Evolutionary conservation across 2,888 invertebrate species (phyloP).

Genomic region (Baronia brevicornis): DNA sequence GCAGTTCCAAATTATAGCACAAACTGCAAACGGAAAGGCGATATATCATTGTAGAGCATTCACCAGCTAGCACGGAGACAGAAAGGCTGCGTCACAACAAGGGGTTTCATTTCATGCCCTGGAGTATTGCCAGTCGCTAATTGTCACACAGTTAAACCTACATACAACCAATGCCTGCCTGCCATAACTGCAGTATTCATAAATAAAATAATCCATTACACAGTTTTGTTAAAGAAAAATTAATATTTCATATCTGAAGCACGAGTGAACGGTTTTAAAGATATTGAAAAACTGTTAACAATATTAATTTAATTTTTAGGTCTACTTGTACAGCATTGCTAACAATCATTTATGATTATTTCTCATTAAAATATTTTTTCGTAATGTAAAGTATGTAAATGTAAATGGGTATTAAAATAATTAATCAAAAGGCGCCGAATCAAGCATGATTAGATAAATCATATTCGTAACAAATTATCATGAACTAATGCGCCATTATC

Average conservation of each 20-base stretch:
- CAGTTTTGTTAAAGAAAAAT: slow-evolving; percentile 10
- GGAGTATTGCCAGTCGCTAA: slow-evolving; percentile 59
- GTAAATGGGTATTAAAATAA: no score
- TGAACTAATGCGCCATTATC: no score
- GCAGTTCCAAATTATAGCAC: slow-evolving; percentile 8
- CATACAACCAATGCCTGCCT: slow-evolving; percentile 39
- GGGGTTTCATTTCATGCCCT: slow-evolving; percentile 33
- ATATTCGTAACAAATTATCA: no score
- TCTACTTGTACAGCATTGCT: no score
- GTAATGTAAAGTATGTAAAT: no score
- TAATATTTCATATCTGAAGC: slow-evolving; percentile 12
- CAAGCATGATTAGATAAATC: no score
- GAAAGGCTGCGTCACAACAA: slow-evolving; percentile 37
- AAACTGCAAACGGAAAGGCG: slow-evolving; percentile 12
- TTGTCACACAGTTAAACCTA: slow-evolving; percentile 44
- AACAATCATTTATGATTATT: no score
- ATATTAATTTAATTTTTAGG: no score
- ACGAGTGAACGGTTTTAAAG: background rate
- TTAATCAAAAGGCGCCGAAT: no score
- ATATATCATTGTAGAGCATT: slow-evolving; percentile 20
- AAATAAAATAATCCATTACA: slow-evolving; percentile 14
- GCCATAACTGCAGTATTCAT: slow-evolving; percentile 18
- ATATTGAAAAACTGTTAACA: slow-evolving; percentile 2
- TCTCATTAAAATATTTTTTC: no score
- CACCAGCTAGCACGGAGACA: slow-evolving; percentile 23